These are phyloP conservation scores for Arbacia lixula DNA, from an alignment of 53 echinoderm and acorn worm species.

Conservation along the genomic window DNA sequence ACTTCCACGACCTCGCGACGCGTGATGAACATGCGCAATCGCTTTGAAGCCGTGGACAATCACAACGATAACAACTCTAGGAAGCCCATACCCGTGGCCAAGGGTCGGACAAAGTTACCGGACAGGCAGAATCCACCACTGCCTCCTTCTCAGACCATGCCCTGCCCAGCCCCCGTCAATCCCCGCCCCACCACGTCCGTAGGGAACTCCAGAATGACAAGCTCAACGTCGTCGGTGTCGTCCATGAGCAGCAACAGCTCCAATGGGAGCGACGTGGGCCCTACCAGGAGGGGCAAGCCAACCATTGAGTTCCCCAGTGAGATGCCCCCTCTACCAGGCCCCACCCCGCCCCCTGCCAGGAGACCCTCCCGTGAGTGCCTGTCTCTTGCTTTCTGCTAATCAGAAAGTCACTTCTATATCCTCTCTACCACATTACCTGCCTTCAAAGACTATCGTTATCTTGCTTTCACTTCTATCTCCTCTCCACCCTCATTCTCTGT, in stretches of 20 bases:
- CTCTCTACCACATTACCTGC: no score
- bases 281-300: neutral
- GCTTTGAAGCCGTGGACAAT: constrained; percentile 19
- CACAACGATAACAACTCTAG: constrained; percentile 5
- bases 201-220: constrained; percentile 17
- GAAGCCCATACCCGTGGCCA: neutral
- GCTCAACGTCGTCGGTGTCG: constrained; percentile 14
- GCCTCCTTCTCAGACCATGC: neutral
- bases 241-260: constrained; percentile 39
- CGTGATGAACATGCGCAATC: constrained; percentile 11
- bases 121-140: neutral
- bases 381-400: no score
- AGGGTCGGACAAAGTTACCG: neutral
- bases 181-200: constrained; percentile 1
- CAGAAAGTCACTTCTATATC: no score
- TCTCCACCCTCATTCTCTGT: no score
- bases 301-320: no score
- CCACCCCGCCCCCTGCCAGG: neutral
- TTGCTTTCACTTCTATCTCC: no score
- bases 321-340: constrained; percentile 10
- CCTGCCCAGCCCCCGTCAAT: constrained; percentile 8
- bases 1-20: neutral
- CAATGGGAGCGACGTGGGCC: neutral
- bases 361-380: constrained; percentile 38
- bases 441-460: no score